phyloP scores from a whole-genome alignment of 2,888 invertebrate genomes.

The Drosophila testacea region DNA sequence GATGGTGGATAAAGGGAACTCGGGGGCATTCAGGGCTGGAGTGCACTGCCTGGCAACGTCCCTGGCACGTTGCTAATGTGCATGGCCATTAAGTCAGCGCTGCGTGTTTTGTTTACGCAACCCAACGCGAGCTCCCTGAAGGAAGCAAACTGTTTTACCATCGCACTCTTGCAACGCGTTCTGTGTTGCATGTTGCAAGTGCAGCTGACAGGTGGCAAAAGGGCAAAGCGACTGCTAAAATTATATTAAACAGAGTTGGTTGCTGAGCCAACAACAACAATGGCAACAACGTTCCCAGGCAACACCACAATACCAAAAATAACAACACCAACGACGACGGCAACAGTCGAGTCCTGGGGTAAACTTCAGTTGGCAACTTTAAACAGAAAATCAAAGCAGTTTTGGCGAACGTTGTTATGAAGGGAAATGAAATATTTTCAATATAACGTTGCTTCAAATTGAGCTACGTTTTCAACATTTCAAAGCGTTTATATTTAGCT shows the following conservation, averaged over 20 bases:
- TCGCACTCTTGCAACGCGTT: slow-evolving; percentile 14
- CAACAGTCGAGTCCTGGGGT: slow-evolving; percentile 23
- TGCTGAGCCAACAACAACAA: slow-evolving; percentile 56
- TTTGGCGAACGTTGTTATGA: slow-evolving; percentile 33
- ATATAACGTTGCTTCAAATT: slow-evolving; percentile 57
- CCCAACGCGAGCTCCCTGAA: slow-evolving; percentile 49
- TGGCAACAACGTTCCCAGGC: slow-evolving; percentile 9
- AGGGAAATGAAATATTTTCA: slow-evolving; percentile 59
- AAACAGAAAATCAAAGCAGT: slow-evolving; percentile 61
- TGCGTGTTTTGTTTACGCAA: slow-evolving; percentile 82
- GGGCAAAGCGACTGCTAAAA: slow-evolving; percentile 45
- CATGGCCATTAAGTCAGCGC: slow-evolving; percentile 75
- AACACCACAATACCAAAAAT: slow-evolving; percentile 40
- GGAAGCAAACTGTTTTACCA: slow-evolving; percentile 46
- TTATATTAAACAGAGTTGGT: slow-evolving; percentile 56
- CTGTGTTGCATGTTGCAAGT: slow-evolving; percentile 54
- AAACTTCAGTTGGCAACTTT: slow-evolving; percentile 37
- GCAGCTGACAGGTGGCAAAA: slow-evolving; percentile 72
- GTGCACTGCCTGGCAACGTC: slow-evolving; percentile 33
- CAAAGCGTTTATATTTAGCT: slow-evolving; percentile 64
- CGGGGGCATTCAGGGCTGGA: neutral
- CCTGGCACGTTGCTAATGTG: slow-evolving; percentile 76
- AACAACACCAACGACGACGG: slow-evolving; percentile 23
- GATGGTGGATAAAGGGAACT: neutral
- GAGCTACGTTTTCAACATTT: slow-evolving; percentile 55